Conservation (phyloP, 2,113 vertebrate species). For the Prinia subflava region DNA sequence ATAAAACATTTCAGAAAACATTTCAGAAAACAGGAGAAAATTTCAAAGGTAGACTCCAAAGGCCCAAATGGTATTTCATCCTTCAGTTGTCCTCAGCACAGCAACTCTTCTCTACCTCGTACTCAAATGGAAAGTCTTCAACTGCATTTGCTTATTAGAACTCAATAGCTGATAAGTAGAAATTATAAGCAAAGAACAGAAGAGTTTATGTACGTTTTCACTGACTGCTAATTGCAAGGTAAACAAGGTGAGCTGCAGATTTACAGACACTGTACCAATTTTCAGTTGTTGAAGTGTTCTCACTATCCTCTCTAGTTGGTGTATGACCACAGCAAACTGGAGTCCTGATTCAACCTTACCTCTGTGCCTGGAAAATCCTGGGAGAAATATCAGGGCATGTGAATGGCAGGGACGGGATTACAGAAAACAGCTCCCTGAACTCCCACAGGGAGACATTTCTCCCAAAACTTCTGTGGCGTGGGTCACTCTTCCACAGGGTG, state of each 20-base stretch:
- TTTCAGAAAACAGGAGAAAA: not conserved
- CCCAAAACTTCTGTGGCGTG: not conserved
- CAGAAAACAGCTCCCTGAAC: not conserved
- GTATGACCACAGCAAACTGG: not conserved
- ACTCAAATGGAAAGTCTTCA: not conserved
- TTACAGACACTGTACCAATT: not conserved
- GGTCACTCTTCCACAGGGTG: not conserved
- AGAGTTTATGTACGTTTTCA: not conserved
- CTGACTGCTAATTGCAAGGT: not conserved
- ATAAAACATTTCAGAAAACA: not conserved
- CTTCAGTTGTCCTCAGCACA: not conserved
- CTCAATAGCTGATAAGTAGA: not conserved
- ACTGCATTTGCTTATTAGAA: not conserved
- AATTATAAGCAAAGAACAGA: not conserved
- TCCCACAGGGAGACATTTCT: fast-evolving
- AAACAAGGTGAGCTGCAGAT: not conserved
- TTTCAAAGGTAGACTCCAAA: not conserved
- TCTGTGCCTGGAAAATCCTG: not conserved
- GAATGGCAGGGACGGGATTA: not conserved
- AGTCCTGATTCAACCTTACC: not conserved
- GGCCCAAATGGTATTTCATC: not conserved
- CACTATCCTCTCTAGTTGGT: not conserved
- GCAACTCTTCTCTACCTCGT: not conserved
- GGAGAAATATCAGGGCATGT: not conserved
- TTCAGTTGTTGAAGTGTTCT: not conserved